Evolutionary conservation across 2,797 vertebrate genomes (phyloP), one percentile per base, ranked within the genome.

Genomic region (Apodemus agrarius): DNA sequence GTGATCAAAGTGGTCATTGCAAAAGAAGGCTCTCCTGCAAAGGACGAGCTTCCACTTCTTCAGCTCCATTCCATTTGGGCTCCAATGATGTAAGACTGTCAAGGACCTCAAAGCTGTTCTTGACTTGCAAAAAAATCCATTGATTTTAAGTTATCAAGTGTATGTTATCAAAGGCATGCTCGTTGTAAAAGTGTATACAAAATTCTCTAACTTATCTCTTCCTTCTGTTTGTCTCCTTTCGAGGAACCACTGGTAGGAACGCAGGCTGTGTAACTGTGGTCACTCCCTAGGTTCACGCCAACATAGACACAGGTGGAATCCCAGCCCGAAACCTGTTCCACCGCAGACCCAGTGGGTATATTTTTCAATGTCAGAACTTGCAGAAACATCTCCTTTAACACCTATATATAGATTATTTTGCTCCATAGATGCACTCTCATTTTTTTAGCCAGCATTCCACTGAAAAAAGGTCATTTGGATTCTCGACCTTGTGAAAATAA

Each of bases 401-500:
- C 22, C 43, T 52, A 40, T 29, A 90, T 52, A 40, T 24, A 90
- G 43, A 76, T 43, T 52, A n/a, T 69, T 93, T 67, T 40, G 61
- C 9, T 11, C 31, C 59, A 3, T 49, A 43, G 57, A 88, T 67
- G 17, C 24, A 74, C 91, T 89, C 78, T 74, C 49, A 93, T 43
- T 89, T 43, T 75, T 37, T 90, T 75, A 92, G 14, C 34, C 49
- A 69, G 9, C 72, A 46, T 90, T 59, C 57, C 65, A 61, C 59
- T n/a, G 6, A 90, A 83, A n/a, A 80, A 52, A 90, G 43, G 31
- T 69, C 89, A 26, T 90, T 91, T 97, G 63, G 26, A 87, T 59
- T 91, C 69, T 96, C 75, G 34, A 37, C 57, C 46, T 91, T 57
- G 43, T 94, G 69, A 94, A 96, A 95, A 89, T 69, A 63, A 78